These are phyloP conservation scores for Platycheirus rosarum DNA, from an alignment of 2,888 invertebrate species.

Conservation along the genomic window DNA sequence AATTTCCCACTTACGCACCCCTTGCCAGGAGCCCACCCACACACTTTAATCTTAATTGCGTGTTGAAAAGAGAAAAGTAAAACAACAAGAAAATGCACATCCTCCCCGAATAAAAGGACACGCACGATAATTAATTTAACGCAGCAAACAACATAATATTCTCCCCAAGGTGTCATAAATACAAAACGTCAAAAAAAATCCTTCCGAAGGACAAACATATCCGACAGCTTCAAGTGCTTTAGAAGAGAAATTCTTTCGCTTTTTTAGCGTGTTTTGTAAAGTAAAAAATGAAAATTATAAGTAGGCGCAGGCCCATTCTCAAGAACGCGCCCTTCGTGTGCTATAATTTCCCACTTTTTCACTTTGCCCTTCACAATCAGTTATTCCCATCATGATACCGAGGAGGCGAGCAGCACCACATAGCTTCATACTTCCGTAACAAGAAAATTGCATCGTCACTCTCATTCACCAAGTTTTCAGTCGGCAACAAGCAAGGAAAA, in stretches of 20 bases:
- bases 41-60: conserved; percentile 31
- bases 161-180: conserved; percentile 29
- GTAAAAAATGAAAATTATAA: conserved; percentile 49
- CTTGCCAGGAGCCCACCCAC: background rate
- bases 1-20: background rate
- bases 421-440: conserved; percentile 16
- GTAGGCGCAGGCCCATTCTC: conserved; percentile 50
- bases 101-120: background rate
- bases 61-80: background rate
- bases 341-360: conserved; percentile 60
- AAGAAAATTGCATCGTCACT: conserved; percentile 64
- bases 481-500: conserved; percentile 30
- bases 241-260: conserved; percentile 54
- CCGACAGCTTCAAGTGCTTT: conserved; percentile 41
- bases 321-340: conserved; percentile 50
- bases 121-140: conserved; percentile 46
- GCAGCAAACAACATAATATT: conserved; percentile 31
- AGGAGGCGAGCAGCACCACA: conserved; percentile 16
- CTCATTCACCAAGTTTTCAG: conserved; percentile 50
- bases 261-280: conserved; percentile 16
- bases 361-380: conserved; percentile 20
- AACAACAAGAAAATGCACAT: background rate
- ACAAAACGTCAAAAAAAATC: background rate
- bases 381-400: conserved; percentile 4
- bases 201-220: conserved; percentile 55